Evolutionary conservation across 2,888 invertebrate species (phyloP).

Genomic region (Altica lythri): DNA sequence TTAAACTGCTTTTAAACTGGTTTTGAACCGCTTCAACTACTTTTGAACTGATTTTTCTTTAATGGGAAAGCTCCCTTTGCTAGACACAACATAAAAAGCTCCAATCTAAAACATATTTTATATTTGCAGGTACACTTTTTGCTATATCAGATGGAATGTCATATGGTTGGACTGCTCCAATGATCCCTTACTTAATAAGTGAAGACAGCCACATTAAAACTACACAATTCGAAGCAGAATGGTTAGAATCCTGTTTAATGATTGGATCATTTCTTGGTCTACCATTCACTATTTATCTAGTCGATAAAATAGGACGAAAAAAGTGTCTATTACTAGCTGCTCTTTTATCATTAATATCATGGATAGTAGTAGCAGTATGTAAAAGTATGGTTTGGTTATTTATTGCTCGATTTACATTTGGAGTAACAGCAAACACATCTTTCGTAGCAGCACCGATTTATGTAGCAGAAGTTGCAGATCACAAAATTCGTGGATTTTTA

Average conservation of each 20-base stretch:
- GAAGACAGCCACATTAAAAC: constrained; percentile 49
- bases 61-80: no score
- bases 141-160: constrained; percentile 56
- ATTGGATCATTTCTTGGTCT: constrained; percentile 45
- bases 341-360: constrained; percentile 46
- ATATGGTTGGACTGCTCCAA: constrained; percentile 55
- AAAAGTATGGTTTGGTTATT: constrained; percentile 44
- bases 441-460: constrained; percentile 56
- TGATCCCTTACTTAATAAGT: constrained; percentile 50
- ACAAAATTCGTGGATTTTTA: constrained; percentile 52
- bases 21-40: no score
- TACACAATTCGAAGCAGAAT: constrained; percentile 42
- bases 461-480: constrained; percentile 55
- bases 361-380: constrained; percentile 50
- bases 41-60: no score
- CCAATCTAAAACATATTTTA: no score
- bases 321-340: constrained; percentile 51
- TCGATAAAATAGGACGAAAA: constrained; percentile 49
- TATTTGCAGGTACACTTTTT: constrained; percentile 52
- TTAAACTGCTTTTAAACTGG: no score
- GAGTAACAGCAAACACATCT: constrained; percentile 50
- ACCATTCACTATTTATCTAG: constrained; percentile 49
- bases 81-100: no score
- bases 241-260: constrained; percentile 46
- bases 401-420: constrained; percentile 47